Percentiles rank a stretch among this genome's conserved stretches.
phyloP scores from a whole-genome alignment of 2,113 vertebrate genomes.

The Grus americana region DNA sequence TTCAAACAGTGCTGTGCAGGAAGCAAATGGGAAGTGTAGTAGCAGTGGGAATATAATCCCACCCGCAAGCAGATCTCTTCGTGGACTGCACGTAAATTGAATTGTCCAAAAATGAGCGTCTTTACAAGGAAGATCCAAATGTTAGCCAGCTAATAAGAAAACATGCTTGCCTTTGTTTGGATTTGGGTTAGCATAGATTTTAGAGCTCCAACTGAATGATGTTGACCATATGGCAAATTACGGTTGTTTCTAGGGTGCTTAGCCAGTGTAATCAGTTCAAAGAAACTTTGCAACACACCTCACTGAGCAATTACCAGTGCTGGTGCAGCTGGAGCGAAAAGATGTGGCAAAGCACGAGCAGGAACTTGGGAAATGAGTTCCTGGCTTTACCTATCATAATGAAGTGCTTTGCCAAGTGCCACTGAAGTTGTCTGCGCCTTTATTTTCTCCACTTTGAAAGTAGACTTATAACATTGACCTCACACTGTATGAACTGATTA shows the following conservation, averaged over 20 bases:
- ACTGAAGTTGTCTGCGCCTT: background rate
- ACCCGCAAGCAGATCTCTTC: background rate
- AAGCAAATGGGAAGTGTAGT: background rate
- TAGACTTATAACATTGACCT: background rate
- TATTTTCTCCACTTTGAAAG: background rate
- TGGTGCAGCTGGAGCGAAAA: background rate
- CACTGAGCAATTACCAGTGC: background rate
- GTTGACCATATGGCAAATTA: background rate
- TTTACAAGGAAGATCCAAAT: background rate
- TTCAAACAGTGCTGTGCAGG: background rate
- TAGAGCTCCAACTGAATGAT: background rate
- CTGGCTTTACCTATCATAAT: rapidly evolving
- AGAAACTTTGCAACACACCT: background rate
- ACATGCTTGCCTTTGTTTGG: rapidly evolving
- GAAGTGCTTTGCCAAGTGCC: background rate
- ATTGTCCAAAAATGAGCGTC: background rate
- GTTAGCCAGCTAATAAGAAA: background rate
- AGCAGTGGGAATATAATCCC: background rate
- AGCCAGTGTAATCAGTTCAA: background rate
- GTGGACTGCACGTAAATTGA: rapidly evolving
- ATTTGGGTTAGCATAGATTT: background rate
- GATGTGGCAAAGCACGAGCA: background rate
- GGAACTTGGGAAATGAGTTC: background rate
- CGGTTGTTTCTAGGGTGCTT: background rate
- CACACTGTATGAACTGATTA: background rate